Base-by-base conservation (phyloP, 2,113 vertebrate species). In the Menidia beryllina region DNA sequence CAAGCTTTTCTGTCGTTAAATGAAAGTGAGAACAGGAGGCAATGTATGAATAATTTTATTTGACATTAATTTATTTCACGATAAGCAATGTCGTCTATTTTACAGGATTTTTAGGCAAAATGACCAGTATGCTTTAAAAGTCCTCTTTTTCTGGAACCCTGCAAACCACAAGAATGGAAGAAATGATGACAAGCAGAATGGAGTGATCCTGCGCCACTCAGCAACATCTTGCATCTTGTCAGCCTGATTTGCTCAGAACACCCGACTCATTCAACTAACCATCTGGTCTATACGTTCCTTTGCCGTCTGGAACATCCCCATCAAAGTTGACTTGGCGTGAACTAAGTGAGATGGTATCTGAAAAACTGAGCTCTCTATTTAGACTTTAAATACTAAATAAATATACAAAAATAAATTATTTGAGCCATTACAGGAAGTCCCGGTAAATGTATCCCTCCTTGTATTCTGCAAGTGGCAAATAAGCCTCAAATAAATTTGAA, bases 211-310 rank as follows among this genome's bases (percentile, higher is more conserved):
- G 79, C 58, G 56, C 26, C 11, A 61, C 70, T 54, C 38, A 7
- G 30, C 69, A 71, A 25, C 76, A 65, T 83, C 60, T 39, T 72
- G 81, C 77, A 69, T 19, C 64, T 47, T 72, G 87, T 86, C 77
- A 86, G 57, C 66, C 59, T 59, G 61, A 68, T 77, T 84, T 91
- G 91, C 85, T 83, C 74, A 76, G 85, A 86, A 83, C 86, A 85
- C 66, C 84, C 87, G 89, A 88, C 79, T 89, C 67, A 65, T 79
- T 58, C 47, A 36, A 30, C 51, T 45, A 72, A 69, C 82, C 69
- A 88, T 88, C 89, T 92, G 76, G 30, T 90, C 86, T 66, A 81
- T 51, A 70, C 49, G 72, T 70, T 76, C 64, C 69, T 60, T 23
- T 47, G 61, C 69, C 67, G 65, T 72, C 72, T 49, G 20, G 24